A percentile compares a stretch with the other conserved stretches of the same genome.
phyloP scores from a whole-genome alignment of 92 coral and sea anemone genomes.

The Bergia sp. region DNA sequence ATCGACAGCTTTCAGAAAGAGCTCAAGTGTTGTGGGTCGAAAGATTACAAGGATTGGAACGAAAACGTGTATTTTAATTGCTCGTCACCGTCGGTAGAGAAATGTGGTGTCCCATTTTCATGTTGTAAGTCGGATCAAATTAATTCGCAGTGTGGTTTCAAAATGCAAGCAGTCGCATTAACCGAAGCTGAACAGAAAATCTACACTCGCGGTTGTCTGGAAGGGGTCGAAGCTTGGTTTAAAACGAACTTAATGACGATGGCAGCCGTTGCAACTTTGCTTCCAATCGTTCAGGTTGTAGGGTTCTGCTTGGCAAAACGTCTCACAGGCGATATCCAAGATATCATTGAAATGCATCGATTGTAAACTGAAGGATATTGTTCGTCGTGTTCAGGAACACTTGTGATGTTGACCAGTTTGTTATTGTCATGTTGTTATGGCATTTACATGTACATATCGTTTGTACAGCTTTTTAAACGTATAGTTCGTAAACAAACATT shows the following conservation, averaged over 20 bases:
- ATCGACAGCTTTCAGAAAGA: constrained; percentile 84
- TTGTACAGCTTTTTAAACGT: background rate
- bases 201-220: constrained; percentile 76
- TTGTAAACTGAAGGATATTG: background rate
- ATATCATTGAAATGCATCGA: constrained; percentile 58
- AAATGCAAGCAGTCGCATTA: constrained; percentile 58
- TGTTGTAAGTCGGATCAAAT: constrained; percentile 86
- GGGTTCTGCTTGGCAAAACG: constrained; percentile 80
- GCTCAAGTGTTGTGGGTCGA: constrained; percentile 90
- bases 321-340: constrained; percentile 75
- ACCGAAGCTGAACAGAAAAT: constrained; percentile 61
- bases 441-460: background rate
- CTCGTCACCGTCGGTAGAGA: constrained; percentile 78
- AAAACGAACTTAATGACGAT: constrained; percentile 72
- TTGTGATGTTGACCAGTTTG: background rate
- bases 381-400: background rate
- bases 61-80: constrained; percentile 87
- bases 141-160: constrained; percentile 91
- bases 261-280: constrained; percentile 74
- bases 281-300: constrained; percentile 73
- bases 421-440: background rate
- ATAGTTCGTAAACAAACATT: background rate
- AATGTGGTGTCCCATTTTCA: constrained; percentile 92
- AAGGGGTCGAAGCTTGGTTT: constrained; percentile 89
- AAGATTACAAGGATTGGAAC: constrained; percentile 79